These are phyloP conservation scores for Hofmannophila pseudospretella DNA, from an alignment of 2,888 invertebrate genomes.

Conservation along the genomic window DNA sequence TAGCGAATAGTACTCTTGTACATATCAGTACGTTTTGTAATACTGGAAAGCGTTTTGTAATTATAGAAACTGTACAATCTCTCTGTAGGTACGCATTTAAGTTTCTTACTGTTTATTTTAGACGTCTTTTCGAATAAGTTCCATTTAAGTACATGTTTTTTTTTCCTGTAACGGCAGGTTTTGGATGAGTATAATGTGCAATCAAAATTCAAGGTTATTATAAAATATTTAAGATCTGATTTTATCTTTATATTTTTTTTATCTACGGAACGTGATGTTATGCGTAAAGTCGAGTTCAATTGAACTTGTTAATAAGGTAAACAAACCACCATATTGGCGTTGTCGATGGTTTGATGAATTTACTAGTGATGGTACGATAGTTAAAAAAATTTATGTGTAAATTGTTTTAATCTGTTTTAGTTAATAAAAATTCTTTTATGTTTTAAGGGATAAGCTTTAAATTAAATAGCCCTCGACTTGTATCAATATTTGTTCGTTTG, in stretches of 20 bases:
- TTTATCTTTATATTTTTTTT: conserved; percentile 15
- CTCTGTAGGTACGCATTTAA: conserved; percentile 53
- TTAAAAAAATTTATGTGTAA: too few species aligned
- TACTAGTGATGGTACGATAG: too few species aligned
- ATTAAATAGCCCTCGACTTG: too few species aligned
- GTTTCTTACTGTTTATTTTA: conserved; percentile 31
- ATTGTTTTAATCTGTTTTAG: too few species aligned
- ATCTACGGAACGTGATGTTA: neutral
- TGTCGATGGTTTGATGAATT: too few species aligned
- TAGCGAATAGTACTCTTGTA: conserved; percentile 47
- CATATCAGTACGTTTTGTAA: conserved; percentile 65
- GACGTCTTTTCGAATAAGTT: conserved; percentile 25
- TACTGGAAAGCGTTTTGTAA: conserved; percentile 39
- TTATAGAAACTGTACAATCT: conserved; percentile 50
- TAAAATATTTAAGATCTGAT: conserved; percentile 36
- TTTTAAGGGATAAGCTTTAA: too few species aligned
- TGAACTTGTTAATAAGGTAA: too few species aligned
- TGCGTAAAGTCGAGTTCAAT: too few species aligned
- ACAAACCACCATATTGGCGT: too few species aligned
- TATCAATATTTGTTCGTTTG: too few species aligned
- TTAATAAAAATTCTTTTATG: too few species aligned
- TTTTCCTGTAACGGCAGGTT: conserved; percentile 34
- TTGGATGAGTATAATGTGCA: conserved; percentile 37
- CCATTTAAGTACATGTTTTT: conserved; percentile 22
- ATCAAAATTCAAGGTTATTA: conserved; percentile 40